A percentile compares a stretch with the other conserved stretches of the same genome.
phyloP scores from a whole-genome alignment of 1,140 invertebrate species.

The Papilio dardanus region DNA sequence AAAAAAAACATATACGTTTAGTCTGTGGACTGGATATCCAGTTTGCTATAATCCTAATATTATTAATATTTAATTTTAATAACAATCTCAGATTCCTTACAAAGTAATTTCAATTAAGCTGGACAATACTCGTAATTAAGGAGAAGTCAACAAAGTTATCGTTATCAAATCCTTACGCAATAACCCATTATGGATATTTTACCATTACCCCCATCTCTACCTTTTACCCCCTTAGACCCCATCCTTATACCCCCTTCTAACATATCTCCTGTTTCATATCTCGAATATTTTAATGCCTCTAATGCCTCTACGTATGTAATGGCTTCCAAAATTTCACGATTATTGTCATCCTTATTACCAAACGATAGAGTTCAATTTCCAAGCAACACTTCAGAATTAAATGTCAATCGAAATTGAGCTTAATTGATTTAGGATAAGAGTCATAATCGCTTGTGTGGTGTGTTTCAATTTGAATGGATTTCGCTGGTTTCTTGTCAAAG shows the following conservation, averaged over 20 bases:
- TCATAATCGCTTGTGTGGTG: background rate
- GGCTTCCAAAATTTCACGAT: background rate
- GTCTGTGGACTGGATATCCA: too few relatives aligned
- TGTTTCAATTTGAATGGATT: background rate
- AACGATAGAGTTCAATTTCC: background rate
- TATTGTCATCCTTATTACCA: background rate
- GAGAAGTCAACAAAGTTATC: background rate
- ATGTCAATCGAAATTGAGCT: background rate
- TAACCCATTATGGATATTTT: background rate
- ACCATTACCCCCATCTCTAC: background rate
- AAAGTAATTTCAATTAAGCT: background rate
- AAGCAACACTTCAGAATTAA: background rate
- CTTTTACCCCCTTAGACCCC: background rate
- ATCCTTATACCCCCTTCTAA: background rate
- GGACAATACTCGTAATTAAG: background rate
- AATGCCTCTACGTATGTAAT: background rate
- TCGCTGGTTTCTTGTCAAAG: constrained; percentile 7
- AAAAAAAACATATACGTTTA: too few relatives aligned
- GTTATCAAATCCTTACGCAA: background rate
- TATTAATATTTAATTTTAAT: too few relatives aligned
- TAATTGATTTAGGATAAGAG: background rate
- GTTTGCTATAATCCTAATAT: too few relatives aligned
- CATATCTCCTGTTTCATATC: background rate
- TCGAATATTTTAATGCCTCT: background rate
- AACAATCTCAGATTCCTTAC: background rate